Conservation (phyloP, 1,140 invertebrate species). For the Drosophila athabasca region DNA sequence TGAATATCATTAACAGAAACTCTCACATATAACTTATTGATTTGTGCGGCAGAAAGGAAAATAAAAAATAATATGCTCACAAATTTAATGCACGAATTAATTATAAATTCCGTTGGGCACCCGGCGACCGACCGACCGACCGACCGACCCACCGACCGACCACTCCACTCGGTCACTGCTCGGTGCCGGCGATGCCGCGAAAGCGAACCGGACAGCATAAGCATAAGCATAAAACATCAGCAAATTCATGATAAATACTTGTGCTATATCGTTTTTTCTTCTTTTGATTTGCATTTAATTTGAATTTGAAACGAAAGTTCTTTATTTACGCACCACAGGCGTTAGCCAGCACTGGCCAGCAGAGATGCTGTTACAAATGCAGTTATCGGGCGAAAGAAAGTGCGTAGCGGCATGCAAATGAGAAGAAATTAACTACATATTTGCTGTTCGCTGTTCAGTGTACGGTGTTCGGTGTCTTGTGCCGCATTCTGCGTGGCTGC, state of each 20-base stretch:
- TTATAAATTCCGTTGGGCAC: conserved; percentile 70
- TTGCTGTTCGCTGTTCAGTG: too few species aligned
- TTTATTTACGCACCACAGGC: conserved; percentile 17
- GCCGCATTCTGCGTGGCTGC: conserved; percentile 14
- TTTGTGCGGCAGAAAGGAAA: conserved; percentile 27
- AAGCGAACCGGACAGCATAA: conserved; percentile 61
- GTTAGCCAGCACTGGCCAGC: too few species aligned
- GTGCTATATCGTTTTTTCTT: conserved; percentile 15
- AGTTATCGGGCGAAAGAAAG: conserved; percentile 36
- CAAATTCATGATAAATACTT: conserved; percentile 34
- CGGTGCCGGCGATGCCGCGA: conserved; percentile 40
- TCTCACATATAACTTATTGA: conserved; percentile 56
- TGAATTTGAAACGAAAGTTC: conserved; percentile 53
- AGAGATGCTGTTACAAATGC: conserved; percentile 21
- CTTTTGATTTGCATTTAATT: conserved; percentile 16
- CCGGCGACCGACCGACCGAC: too few species aligned
- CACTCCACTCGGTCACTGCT: too few species aligned
- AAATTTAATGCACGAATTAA: conserved; percentile 73
- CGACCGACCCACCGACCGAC: too few species aligned
- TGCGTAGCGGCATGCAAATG: conserved; percentile 43
- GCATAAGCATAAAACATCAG: conserved; percentile 20
- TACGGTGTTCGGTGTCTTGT: neutral
- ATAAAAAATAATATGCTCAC: conserved; percentile 26
- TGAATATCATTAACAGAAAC: conserved; percentile 47
- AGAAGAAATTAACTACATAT: conserved; percentile 36